These are phyloP conservation scores for Garra rufa DNA, from an alignment of 2,113 vertebrate species.

Conservation along the genomic window DNA sequence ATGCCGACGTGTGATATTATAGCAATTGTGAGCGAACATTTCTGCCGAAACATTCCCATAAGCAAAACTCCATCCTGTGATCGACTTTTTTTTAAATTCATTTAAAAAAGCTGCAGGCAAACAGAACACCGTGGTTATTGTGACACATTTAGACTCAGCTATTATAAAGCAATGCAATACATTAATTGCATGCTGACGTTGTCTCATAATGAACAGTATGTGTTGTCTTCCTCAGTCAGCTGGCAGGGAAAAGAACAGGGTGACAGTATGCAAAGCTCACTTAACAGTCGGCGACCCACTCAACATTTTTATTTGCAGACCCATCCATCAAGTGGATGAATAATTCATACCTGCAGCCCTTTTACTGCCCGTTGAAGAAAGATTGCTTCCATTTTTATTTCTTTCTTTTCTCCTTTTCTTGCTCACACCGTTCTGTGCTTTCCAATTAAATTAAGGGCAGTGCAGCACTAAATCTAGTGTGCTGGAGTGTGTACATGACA, in stretches of 20 bases:
- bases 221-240: constrained; percentile 24
- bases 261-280: constrained; percentile 75
- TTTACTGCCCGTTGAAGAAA: constrained; percentile 77
- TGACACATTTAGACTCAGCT: constrained; percentile 4
- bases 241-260: constrained; percentile 58
- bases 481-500: constrained; percentile 76
- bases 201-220: constrained; percentile 7
- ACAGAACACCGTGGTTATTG: not conserved
- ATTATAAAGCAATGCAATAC: not conserved
- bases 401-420: constrained; percentile 69
- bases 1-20: constrained; percentile 6
- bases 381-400: constrained; percentile 81
- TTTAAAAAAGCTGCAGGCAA: not conserved
- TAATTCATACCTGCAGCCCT: constrained; percentile 76
- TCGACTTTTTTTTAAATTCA: not conserved
- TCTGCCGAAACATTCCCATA: not conserved
- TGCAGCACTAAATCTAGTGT: constrained; percentile 77
- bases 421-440: constrained; percentile 69
- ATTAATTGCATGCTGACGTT: constrained; percentile 13
- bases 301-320: constrained; percentile 68
- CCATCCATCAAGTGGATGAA: constrained; percentile 80
- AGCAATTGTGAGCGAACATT: not conserved
- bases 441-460: constrained; percentile 83
- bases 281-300: constrained; percentile 64
- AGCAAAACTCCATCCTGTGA: not conserved